Evolutionary conservation across 2,888 invertebrate genomes (phyloP).

Genomic region (Torymus auratus): DNA sequence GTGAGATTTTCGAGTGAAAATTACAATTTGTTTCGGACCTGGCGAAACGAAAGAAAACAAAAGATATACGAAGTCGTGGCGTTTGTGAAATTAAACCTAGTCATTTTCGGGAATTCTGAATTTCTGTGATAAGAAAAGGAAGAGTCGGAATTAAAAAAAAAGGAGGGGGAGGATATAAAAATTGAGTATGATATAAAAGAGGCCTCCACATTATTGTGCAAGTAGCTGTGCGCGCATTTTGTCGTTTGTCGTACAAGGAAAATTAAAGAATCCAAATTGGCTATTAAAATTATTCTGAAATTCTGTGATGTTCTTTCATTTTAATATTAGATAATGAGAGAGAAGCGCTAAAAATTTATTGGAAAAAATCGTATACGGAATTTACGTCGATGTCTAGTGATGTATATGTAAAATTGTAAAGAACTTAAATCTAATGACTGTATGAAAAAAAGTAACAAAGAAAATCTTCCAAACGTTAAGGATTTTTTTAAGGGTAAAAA

Average conservation of each 20-base stretch:
- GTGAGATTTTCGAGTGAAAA: constrained; percentile 49
- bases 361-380: constrained; percentile 71
- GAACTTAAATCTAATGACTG: constrained; percentile 46
- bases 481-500: constrained; percentile 54
- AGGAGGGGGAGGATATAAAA: constrained; percentile 42
- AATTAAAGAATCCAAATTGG: constrained; percentile 65
- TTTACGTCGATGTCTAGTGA: constrained; percentile 73
- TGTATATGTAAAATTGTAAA: constrained; percentile 66
- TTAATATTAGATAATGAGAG: constrained; percentile 67
- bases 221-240: constrained; percentile 58
- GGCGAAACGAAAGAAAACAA: constrained; percentile 56
- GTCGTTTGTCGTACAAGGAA: constrained; percentile 43
- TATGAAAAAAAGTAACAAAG: constrained; percentile 51
- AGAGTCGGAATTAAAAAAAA: constrained; percentile 45
- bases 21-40: constrained; percentile 34
- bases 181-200: constrained; percentile 41
- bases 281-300: constrained; percentile 71
- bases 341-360: constrained; percentile 59
- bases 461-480: constrained; percentile 59
- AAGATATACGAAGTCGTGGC: constrained; percentile 55
- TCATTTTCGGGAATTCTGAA: constrained; percentile 74
- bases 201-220: constrained; percentile 69
- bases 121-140: constrained; percentile 73
- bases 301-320: constrained; percentile 77
- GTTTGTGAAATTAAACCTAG: constrained; percentile 74